Evolutionary conservation across 2,113 vertebrate species (phyloP), one percentile per base, ranked within the genome.

Genomic region (Neolamprologus sp.): DNA sequence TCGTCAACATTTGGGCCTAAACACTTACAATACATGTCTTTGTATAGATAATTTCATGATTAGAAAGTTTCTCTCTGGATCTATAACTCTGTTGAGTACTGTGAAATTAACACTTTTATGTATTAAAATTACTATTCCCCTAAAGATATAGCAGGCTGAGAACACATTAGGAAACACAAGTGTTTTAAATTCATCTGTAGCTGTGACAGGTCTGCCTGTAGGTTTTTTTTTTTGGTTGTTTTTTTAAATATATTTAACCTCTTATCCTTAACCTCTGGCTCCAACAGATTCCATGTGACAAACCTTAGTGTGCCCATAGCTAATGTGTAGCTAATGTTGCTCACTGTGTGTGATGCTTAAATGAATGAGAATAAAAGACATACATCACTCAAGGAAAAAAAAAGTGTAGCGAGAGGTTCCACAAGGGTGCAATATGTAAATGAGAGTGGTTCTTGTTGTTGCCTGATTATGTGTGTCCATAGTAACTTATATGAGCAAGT

Each of bases 191-290:
- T 54, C n/a, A 54, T 54, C 51, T 54, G 2, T 1, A 54, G 51
- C 51, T 54, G n/a, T 54, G 10, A 54, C 0, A 54, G 53, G n/a
- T 23, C 53, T 54, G 10, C 4, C n/a, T 54, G n/a, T 23, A 12
- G 10, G 1, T 54, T 53, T 54, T 51, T 53, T 47, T 0, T 9
- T 51, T 19, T n/a, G 4, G 0, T 17, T 47, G 4, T n/a, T 51
- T 53, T 0, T 53, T 53, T 10, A n/a, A 49, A 53, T 53, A 53
- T 53, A 53, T 53, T 53, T 53, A 55, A 7, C 53, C 53, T 55
- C 53, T 55, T 55, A 23, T 55, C 4, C 54, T 7, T 0, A 55
- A 55, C 11, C 21, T 1, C 11, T 55, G 54, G 54, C 3, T 55
- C 54, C 54, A 55, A 55, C 21, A 55, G 6, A 26, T 55, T 55